Evolutionary conservation across 2,797 vertebrate genomes (phyloP).

Genomic region (Myiotriccus ornatus): DNA sequence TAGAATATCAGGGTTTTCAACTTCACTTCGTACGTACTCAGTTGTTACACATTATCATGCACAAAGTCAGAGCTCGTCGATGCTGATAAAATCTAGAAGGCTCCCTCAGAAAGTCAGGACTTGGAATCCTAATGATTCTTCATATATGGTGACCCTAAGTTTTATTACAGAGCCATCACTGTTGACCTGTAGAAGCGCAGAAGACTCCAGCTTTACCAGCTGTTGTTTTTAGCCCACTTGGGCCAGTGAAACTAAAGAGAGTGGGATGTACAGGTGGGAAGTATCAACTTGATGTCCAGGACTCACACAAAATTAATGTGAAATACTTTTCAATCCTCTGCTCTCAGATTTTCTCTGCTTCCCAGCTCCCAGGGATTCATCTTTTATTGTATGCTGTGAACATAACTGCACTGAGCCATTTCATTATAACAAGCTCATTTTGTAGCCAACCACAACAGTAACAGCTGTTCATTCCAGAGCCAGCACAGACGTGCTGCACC

Average conservation of each 20-base stretch:
- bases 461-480: constrained; percentile 29
- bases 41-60: background rate
- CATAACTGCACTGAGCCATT: background rate
- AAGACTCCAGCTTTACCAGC: background rate
- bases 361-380: background rate
- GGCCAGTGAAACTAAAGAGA: background rate
- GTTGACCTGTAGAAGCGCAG: background rate
- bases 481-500: background rate
- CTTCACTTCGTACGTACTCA: background rate
- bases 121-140: background rate
- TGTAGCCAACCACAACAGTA: constrained; percentile 9
- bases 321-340: background rate
- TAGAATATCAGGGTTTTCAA: background rate
- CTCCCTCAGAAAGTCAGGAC: background rate
- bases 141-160: background rate
- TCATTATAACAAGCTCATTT: constrained; percentile 32
- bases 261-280: background rate
- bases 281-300: background rate
- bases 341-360: background rate
- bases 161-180: background rate
- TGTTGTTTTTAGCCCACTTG: background rate
- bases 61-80: background rate
- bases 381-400: background rate
- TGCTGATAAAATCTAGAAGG: background rate
- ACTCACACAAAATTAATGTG: background rate